Evolutionary conservation across 2,888 invertebrate genomes (phyloP).

Genomic region (Macrophya annulata): DNA sequence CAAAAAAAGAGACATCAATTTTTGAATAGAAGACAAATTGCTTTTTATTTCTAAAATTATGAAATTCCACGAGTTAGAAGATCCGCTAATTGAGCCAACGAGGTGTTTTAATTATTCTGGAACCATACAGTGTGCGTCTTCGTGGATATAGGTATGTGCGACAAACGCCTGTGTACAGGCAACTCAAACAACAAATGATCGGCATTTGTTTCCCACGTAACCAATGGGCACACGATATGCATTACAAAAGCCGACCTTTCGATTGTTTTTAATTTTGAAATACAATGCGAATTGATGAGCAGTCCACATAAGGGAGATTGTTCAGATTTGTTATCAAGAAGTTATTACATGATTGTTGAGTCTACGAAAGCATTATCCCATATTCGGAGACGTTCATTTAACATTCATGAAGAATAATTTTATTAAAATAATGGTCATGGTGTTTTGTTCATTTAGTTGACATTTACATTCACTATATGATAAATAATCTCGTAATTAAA

Average conservation of each 20-base stretch:
- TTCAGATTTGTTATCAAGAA: not conserved
- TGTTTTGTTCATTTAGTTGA: constrained; percentile 7
- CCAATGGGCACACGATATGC: no score
- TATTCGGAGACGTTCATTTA: not conserved
- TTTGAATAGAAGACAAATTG: not conserved
- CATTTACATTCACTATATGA: not conserved
- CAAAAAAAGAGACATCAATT: not conserved
- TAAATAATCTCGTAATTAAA: constrained; percentile 10
- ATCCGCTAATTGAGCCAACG: not conserved
- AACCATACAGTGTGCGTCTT: not conserved
- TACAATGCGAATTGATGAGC: not conserved
- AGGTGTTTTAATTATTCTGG: not conserved
- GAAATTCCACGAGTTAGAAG: not conserved
- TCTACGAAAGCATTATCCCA: not conserved
- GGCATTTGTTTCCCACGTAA: no score
- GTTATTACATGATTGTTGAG: not conserved
- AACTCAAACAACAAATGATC: no score
- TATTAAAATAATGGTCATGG: not conserved
- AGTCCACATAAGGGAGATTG: not conserved
- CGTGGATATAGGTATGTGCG: no score
- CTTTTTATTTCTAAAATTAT: not conserved
- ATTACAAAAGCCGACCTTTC: no score
- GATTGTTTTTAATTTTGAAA: no score
- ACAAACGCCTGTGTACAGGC: no score
- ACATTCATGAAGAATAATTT: not conserved